Evolutionary conservation across 2,797 vertebrate species (phyloP).

Genomic region (Onychomys torridus): DNA sequence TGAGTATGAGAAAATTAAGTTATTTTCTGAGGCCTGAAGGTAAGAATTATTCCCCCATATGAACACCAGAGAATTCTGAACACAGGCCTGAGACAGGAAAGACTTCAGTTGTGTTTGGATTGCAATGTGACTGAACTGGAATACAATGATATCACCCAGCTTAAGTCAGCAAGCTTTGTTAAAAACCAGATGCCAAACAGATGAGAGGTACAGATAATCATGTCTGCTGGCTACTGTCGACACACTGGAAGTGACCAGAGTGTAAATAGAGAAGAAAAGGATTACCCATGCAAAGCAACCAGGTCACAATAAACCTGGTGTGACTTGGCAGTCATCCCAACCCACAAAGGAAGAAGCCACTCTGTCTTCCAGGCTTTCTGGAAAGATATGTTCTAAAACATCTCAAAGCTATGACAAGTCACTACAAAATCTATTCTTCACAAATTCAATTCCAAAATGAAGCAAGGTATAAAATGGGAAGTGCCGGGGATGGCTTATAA

Average conservation of each 20-base stretch:
- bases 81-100: background rate
- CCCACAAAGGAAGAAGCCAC: background rate
- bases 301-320: background rate
- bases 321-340: background rate
- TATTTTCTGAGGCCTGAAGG: background rate
- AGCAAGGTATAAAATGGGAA: constrained; percentile 16
- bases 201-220: background rate
- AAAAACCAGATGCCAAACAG: background rate
- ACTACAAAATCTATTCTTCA: constrained; percentile 46
- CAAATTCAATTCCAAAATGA: constrained; percentile 32
- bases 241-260: background rate
- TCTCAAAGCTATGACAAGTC: constrained; percentile 1
- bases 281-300: background rate
- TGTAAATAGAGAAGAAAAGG: background rate
- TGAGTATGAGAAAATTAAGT: background rate
- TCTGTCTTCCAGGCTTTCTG: constrained; percentile 38
- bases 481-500: too few relatives aligned
- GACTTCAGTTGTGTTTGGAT: background rate
- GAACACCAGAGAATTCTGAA: background rate
- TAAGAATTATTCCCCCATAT: background rate
- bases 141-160: background rate
- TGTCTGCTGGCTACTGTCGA: background rate
- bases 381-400: constrained; percentile 21
- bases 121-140: background rate
- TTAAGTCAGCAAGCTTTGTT: background rate